Evolutionary conservation across 2,888 invertebrate species (phyloP).

Genomic region (Calameuta idolon): DNA sequence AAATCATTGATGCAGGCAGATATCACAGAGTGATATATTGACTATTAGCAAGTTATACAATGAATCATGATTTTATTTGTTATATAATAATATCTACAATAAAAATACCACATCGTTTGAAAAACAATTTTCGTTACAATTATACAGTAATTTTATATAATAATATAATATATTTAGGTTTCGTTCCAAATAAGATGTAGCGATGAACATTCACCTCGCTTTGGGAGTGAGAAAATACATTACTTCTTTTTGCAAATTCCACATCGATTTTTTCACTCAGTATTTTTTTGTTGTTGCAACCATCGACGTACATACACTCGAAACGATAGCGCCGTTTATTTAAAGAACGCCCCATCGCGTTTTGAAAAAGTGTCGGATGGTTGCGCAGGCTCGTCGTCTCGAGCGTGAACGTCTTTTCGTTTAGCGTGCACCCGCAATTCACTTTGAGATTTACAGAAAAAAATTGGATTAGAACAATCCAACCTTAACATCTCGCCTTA

Average conservation of each 20-base stretch:
- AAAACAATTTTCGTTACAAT: constrained; percentile 66
- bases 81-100: constrained; percentile 66
- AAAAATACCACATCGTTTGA: constrained; percentile 67
- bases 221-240: constrained; percentile 65
- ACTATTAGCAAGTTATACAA: constrained; percentile 41
- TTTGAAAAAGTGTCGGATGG: constrained; percentile 33
- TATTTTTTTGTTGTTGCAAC: constrained; percentile 33
- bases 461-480: constrained; percentile 53
- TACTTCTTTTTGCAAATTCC: constrained; percentile 55
- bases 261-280: constrained; percentile 59
- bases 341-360: constrained; percentile 25
- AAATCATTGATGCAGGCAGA: no score
- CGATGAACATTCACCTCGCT: constrained; percentile 63
- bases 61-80: constrained; percentile 66
- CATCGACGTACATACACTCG: constrained; percentile 39
- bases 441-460: constrained; percentile 49
- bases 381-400: constrained; percentile 24
- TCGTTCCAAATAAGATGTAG: constrained; percentile 64
- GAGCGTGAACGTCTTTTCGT: constrained; percentile 29
- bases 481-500: constrained; percentile 28
- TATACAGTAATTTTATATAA: constrained; percentile 64
- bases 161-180: constrained; percentile 54
- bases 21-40: background rate
- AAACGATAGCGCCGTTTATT: constrained; percentile 36
- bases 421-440: constrained; percentile 30